phyloP scores from a whole-genome alignment of 2,113 vertebrate genomes.

The Pluvialis apricaria region DNA sequence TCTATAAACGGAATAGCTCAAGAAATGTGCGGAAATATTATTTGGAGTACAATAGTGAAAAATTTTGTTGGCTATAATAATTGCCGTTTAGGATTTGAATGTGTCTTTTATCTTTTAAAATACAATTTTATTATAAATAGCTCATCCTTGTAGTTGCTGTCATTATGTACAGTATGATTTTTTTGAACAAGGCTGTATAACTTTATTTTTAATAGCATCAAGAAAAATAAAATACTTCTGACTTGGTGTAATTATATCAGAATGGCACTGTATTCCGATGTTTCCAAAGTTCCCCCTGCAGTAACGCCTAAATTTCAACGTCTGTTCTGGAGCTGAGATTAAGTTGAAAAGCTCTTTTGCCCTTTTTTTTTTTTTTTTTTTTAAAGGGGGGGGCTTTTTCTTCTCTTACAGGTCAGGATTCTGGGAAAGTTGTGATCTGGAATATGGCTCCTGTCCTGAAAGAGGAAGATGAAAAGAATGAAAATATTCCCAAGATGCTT shows the following conservation, averaged over 20 bases:
- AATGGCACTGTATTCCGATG: background rate
- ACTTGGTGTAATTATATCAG: background rate
- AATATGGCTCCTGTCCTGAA: conserved; percentile 97
- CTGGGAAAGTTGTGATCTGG: conserved; percentile 99
- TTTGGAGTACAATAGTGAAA: background rate
- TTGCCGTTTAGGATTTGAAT: background rate
- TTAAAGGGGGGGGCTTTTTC: background rate
- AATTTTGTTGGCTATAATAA: background rate
- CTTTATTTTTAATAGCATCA: background rate
- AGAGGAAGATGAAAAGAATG: conserved; percentile 98
- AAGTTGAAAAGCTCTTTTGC: background rate
- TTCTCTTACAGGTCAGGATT: conserved; percentile 90
- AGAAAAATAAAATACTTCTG: background rate
- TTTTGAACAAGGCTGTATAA: background rate
- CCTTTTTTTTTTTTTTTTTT: background rate
- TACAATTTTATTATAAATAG: background rate
- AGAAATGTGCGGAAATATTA: background rate
- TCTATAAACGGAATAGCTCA: background rate
- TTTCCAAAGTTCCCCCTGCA: background rate
- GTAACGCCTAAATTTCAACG: background rate
- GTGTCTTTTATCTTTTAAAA: background rate
- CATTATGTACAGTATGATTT: background rate
- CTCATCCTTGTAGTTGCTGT: background rate
- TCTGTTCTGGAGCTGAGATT: background rate
- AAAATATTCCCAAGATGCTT: conserved; percentile 97